Evolutionary conservation across 2,888 invertebrate species (phyloP).

Genomic region (Emmelina monodactyla): DNA sequence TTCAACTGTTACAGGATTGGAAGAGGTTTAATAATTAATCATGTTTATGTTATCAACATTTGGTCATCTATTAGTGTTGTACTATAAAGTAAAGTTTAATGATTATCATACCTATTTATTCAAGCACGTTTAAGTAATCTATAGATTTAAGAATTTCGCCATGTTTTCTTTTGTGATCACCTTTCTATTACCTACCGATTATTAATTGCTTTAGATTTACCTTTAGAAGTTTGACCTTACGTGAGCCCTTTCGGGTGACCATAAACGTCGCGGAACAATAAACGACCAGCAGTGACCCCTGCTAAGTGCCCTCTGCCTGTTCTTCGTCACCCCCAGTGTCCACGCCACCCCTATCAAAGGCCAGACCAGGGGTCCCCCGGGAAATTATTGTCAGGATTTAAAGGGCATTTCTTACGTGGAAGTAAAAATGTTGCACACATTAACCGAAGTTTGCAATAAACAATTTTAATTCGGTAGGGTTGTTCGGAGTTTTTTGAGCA

Average conservation of each 20-base stretch:
- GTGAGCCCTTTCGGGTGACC: conserved; percentile 54
- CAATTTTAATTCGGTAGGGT: neutral
- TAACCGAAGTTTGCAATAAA: conserved; percentile 27
- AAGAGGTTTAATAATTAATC: too few species aligned
- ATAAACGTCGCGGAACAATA: conserved; percentile 62
- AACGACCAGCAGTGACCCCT: conserved; percentile 54
- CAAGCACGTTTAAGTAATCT: too few species aligned
- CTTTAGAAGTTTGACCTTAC: conserved; percentile 40
- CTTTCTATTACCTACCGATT: conserved; percentile 12
- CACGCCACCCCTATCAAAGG: conserved; percentile 59
- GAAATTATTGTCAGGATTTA: conserved; percentile 68
- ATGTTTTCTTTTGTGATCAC: too few species aligned
- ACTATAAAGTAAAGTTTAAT: too few species aligned
- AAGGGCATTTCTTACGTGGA: conserved; percentile 60
- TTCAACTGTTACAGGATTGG: too few species aligned
- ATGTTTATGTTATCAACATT: too few species aligned
- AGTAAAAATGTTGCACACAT: conserved; percentile 49
- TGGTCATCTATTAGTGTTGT: too few species aligned
- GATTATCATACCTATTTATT: too few species aligned
- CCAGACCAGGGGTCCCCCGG: conserved; percentile 48
- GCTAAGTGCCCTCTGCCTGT: conserved; percentile 40
- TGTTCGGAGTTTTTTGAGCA: neutral
- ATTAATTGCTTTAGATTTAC: conserved; percentile 48
- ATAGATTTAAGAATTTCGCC: too few species aligned
- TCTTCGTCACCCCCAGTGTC: conserved; percentile 54